phyloP scores from a whole-genome alignment of 1,140 invertebrate genomes.

The Saccostrea cuccullata region DNA sequence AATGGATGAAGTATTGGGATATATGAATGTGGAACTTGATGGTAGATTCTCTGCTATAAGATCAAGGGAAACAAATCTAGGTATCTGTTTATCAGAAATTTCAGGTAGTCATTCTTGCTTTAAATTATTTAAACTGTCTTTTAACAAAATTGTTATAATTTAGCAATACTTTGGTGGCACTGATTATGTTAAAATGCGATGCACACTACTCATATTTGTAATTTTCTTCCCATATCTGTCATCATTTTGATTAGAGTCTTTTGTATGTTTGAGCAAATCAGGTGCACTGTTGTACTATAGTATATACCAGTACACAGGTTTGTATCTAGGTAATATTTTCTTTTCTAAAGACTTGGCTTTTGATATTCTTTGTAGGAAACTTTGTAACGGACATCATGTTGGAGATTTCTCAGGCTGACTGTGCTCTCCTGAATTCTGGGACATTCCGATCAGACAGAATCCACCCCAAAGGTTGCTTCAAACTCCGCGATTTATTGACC shows the following conservation, averaged over 20 bases:
- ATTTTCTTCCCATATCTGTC: too few relatives aligned
- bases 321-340: background rate
- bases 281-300: too few relatives aligned
- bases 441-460: constrained; percentile 88
- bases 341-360: background rate
- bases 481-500: constrained; percentile 88
- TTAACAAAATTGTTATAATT: too few relatives aligned
- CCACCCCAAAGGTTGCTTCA: constrained; percentile 89
- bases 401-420: constrained; percentile 89
- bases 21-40: constrained; percentile 89
- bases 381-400: constrained; percentile 93
- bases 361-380: constrained; percentile 82
- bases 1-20: constrained; percentile 89
- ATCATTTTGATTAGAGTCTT: too few relatives aligned
- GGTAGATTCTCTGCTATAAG: constrained; percentile 89
- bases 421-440: constrained; percentile 92
- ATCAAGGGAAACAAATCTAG: constrained; percentile 90
- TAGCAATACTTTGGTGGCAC: too few relatives aligned
- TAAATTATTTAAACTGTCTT: too few relatives aligned
- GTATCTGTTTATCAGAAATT: constrained; percentile 58
- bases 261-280: too few relatives aligned
- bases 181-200: too few relatives aligned
- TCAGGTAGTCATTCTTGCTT: too few relatives aligned
- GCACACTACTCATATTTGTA: too few relatives aligned
- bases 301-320: too few relatives aligned